phyloP scores from a whole-genome alignment of 2,113 vertebrate genomes.

The Rhipidura dahli region DNA sequence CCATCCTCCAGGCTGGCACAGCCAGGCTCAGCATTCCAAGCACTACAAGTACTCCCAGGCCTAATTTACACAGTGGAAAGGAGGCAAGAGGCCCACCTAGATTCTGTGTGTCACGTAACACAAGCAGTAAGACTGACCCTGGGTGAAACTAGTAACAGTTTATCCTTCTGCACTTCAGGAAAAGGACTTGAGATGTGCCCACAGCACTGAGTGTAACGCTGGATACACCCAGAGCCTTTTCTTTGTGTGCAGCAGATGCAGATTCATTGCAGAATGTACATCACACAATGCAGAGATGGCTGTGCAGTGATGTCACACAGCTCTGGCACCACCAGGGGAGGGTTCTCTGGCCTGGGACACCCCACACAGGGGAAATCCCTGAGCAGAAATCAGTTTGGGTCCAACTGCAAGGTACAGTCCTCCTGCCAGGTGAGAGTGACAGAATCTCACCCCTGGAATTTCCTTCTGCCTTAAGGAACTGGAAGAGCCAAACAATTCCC shows the following conservation, averaged over 20 bases:
- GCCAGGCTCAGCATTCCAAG: neutral
- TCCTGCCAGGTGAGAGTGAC: neutral
- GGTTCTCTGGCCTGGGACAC: neutral
- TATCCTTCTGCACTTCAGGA: neutral
- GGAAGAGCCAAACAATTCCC: neutral
- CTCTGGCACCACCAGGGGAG: neutral
- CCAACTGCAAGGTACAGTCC: neutral
- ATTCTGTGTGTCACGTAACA: neutral
- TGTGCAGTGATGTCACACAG: neutral
- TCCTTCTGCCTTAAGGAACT: neutral
- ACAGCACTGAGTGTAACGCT: neutral
- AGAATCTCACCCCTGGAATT: neutral
- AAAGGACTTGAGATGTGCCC: neutral
- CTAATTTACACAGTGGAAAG: neutral
- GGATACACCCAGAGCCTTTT: neutral
- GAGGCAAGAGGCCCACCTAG: neutral
- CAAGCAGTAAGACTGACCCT: neutral
- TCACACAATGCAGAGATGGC: neutral
- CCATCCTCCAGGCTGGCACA: rapidly evolving
- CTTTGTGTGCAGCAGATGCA: neutral
- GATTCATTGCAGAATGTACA: neutral
- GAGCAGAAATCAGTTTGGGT: neutral
- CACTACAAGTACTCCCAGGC: neutral
- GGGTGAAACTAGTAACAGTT: neutral
- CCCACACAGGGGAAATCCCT: neutral